phyloP scores from a whole-genome alignment of 2,113 vertebrate species.

The Hemiprocne comata region DNA sequence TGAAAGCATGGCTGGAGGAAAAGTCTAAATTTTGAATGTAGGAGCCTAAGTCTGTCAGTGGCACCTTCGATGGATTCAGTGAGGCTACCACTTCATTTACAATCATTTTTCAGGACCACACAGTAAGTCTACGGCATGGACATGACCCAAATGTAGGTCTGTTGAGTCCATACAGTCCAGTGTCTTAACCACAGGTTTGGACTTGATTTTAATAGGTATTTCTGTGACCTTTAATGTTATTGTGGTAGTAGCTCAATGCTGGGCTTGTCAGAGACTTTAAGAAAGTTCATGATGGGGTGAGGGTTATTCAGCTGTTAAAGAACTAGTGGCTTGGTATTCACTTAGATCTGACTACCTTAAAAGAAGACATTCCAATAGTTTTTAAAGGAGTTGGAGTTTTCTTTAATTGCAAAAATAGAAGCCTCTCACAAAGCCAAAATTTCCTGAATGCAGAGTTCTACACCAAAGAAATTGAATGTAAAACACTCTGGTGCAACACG shows the following conservation, averaged over 20 bases:
- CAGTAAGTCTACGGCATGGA: neutral
- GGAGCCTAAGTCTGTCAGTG: neutral
- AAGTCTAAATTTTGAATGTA: neutral
- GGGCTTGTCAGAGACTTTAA: neutral
- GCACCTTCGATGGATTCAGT: neutral
- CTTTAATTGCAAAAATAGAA: slow-evolving; percentile 22
- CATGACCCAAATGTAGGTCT: neutral
- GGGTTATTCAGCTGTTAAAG: neutral
- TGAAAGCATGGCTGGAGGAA: neutral
- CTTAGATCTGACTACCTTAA: neutral
- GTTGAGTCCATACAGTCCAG: neutral
- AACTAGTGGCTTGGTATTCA: neutral
- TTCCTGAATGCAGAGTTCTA: neutral
- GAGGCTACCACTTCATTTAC: neutral
- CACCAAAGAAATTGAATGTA: neutral
- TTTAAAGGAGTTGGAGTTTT: neutral
- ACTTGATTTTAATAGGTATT: neutral
- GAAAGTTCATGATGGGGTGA: neutral
- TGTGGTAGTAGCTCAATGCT: neutral
- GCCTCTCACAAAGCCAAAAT: neutral
- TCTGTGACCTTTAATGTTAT: neutral
- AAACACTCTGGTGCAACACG: neutral
- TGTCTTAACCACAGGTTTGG: neutral
- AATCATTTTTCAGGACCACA: neutral
- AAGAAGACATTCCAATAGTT: neutral